Base-by-base conservation (phyloP, 2,888 invertebrate genomes). In the Calephelis perditalis region DNA sequence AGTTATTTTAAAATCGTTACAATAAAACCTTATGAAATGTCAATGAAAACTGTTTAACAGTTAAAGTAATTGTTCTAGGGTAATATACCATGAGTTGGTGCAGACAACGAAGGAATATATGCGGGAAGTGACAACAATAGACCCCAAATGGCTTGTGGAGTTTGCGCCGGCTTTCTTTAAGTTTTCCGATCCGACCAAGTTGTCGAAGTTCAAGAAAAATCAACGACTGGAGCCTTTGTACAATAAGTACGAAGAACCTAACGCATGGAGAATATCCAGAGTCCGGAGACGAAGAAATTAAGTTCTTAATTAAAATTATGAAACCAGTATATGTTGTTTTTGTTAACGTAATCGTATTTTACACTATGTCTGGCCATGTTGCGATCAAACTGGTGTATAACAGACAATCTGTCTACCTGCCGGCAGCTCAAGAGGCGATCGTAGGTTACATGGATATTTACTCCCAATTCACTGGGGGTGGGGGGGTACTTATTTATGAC, bases 21-120 rank as follows among this genome's bases (percentile, higher is more conserved):
- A 26, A 26, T 3, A 26, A 26, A 26, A 26, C 26, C 26, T 26
- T 26, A 3, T 26, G 3, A 3, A 26, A 26, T 26, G 26, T 26
- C 26, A 26, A 26, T 26, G 26, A 26, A 26, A 26, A 26, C 26
- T 26, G 3, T 26, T 40, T 40, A 8, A 40, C 40, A 7, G 6
- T 40, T 40, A 40, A 11, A 5, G 26, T 52, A 52, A 9, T 52
- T 52, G 8, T 83, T 79, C 7, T 79, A 95, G 96, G 96, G 98
- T 99, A 0, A 97, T 99, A 67, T 99, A 99, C 81, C 99, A 99
- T 78, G 99, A 99, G 84, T 87, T 99, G 68, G 99, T 99, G 4
- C 97, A 99, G 85, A 99, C 99, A 0, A 99, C 99, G 0, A 99
- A 99, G 78, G 99, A 99, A 80, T 99, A 99, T 82, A 99, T 99